These are phyloP conservation scores for Asbolus verrucosus DNA, from an alignment of 1,140 invertebrate genomes.

Conservation along the genomic window DNA sequence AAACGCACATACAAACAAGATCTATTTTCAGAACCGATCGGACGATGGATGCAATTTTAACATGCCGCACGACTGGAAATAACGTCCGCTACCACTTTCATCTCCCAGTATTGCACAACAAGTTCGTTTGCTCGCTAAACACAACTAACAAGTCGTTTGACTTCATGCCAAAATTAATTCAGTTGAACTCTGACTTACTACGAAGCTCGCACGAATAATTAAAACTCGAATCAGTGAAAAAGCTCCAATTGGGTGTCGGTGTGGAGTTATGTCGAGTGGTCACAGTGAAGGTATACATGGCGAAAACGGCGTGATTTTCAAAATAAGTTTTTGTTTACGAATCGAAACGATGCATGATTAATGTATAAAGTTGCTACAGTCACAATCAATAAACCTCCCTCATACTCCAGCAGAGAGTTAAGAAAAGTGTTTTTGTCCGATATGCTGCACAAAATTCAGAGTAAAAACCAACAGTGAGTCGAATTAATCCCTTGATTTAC, in stretches of 20 bases:
- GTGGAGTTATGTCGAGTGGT: slow-evolving; percentile 16
- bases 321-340: slow-evolving; percentile 37
- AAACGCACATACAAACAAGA: slow-evolving; percentile 24
- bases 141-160: slow-evolving; percentile 32
- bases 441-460: too few relatives aligned
- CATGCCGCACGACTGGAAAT: slow-evolving; percentile 23
- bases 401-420: not conserved
- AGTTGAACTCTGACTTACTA: slow-evolving; percentile 15
- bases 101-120: slow-evolving; percentile 25
- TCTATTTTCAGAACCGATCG: slow-evolving; percentile 29
- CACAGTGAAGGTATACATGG: slow-evolving; percentile 4
- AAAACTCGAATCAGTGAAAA: slow-evolving; percentile 14
- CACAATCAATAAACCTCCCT: slow-evolving; percentile 17
- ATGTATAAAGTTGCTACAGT: slow-evolving; percentile 23
- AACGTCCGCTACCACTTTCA: slow-evolving; percentile 26
- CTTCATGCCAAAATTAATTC: slow-evolving; percentile 36
- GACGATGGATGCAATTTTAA: slow-evolving; percentile 19
- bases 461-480: too few relatives aligned
- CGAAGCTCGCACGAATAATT: slow-evolving; percentile 25
- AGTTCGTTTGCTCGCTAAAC: slow-evolving; percentile 18
- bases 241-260: not conserved
- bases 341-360: slow-evolving; percentile 11
- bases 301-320: slow-evolving; percentile 6
- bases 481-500: too few relatives aligned
- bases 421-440: slow-evolving; percentile 7